phyloP scores from a whole-genome alignment of 1,140 invertebrate species.

The Triops longicaudatus region DNA sequence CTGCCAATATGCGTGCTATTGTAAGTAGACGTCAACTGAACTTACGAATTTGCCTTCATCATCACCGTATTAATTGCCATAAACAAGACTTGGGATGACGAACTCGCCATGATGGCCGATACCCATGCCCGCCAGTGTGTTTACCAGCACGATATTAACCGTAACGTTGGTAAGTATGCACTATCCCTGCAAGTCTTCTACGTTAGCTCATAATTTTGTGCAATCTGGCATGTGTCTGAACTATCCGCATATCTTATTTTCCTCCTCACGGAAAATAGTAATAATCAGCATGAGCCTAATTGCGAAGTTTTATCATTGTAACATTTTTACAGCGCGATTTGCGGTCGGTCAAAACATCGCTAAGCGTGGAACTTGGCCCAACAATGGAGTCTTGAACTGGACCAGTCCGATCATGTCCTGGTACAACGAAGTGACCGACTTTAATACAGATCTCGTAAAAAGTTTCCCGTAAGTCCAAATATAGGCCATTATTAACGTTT shows the following conservation, averaged over 20 bases:
- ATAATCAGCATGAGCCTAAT: no score
- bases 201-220: no score
- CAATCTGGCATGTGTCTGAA: no score
- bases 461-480: constrained; percentile 19
- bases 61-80: not conserved
- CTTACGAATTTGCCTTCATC: no score
- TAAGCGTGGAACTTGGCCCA: not conserved
- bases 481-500: no score
- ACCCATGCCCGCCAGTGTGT: constrained; percentile 13
- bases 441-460: not conserved
- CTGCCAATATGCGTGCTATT: constrained; percentile 70
- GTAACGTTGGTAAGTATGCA: constrained; percentile 22
- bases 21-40: no score
- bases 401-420: constrained; percentile 9
- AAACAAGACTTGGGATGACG: constrained; percentile 26
- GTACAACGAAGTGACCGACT: constrained; percentile 12
- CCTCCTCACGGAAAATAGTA: no score
- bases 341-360: constrained; percentile 18
- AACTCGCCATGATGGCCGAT: constrained; percentile 22
- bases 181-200: no score
- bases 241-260: no score
- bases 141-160: constrained; percentile 24
- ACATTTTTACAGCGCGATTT: not conserved
- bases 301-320: no score
- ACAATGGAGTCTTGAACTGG: not conserved